Percentiles rank a stretch among this genome's conserved stretches.
These are phyloP conservation scores for Cotesia vestalis DNA, from an alignment of 1,140 invertebrate species.

Conservation along the genomic window DNA sequence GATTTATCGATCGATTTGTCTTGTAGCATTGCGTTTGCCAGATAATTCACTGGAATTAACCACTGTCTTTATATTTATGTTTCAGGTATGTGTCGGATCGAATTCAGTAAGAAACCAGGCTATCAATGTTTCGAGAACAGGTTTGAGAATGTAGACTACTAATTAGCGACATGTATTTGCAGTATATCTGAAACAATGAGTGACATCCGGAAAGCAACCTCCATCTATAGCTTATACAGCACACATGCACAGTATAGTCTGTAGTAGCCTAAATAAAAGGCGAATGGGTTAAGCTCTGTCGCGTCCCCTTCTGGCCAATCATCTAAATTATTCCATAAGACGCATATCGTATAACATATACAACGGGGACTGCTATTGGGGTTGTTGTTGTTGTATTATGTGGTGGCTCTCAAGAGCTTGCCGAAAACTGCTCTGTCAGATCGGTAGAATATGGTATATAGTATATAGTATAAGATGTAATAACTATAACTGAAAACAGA, in stretches of 20 bases:
- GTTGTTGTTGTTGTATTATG: not conserved
- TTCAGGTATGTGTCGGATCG: slow-evolving; percentile 60
- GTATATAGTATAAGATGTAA: not conserved
- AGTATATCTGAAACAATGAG: slow-evolving; percentile 18
- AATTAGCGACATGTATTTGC: slow-evolving; percentile 4
- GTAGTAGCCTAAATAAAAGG: too few species aligned
- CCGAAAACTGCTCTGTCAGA: slow-evolving; percentile 15
- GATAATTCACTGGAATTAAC: slow-evolving; percentile 37
- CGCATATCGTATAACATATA: slow-evolving; percentile 8
- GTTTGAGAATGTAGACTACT: not conserved
- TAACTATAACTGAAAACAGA: slow-evolving; percentile 27
- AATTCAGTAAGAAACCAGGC: slow-evolving; percentile 22
- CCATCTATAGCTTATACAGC: too few species aligned
- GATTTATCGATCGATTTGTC: slow-evolving; percentile 55
- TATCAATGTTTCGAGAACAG: slow-evolving; percentile 45
- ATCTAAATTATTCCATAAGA: slow-evolving; percentile 66
- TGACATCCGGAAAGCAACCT: slow-evolving; percentile 40
- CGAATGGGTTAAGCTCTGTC: slow-evolving; percentile 37
- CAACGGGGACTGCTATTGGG: slow-evolving; percentile 31
- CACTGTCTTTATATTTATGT: slow-evolving; percentile 44
- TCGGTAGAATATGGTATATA: not conserved
- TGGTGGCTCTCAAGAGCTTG: slow-evolving; percentile 28
- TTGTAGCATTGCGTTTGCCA: slow-evolving; percentile 25
- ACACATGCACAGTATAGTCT: too few species aligned
- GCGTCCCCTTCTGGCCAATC: slow-evolving; percentile 55